Percentiles rank a stretch among this genome's conserved stretches.
These are phyloP conservation scores for Apocheima hispidaria DNA, from an alignment of 2,888 invertebrate species.

Conservation along the genomic window DNA sequence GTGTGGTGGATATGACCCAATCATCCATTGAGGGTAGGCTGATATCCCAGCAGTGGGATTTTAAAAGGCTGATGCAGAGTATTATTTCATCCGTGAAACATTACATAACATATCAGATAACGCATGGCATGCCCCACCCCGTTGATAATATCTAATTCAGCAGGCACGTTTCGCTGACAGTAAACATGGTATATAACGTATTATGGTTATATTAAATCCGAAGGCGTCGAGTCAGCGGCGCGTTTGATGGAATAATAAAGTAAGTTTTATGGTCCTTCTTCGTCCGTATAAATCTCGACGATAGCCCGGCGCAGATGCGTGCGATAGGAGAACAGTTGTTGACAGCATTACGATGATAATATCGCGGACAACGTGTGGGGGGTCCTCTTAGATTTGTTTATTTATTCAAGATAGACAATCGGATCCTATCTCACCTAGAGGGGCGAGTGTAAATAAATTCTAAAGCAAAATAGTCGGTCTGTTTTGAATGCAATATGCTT, in stretches of 20 bases:
- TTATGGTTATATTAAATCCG: slow-evolving; percentile 54
- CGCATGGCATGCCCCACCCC: slow-evolving; percentile 31
- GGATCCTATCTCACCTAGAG: not conserved
- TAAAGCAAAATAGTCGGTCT: not conserved
- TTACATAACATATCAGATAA: slow-evolving; percentile 15
- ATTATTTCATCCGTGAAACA: not conserved
- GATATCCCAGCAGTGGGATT: no score
- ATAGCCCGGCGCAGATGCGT: slow-evolving; percentile 64
- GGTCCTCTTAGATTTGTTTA: slow-evolving; percentile 16
- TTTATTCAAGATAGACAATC: slow-evolving; percentile 17
- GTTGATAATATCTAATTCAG: slow-evolving; percentile 36
- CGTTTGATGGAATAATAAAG: slow-evolving; percentile 75
- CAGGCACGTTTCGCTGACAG: slow-evolving; percentile 36
- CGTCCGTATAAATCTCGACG: slow-evolving; percentile 65
- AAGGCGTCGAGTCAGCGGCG: slow-evolving; percentile 57
- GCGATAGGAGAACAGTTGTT: slow-evolving; percentile 58
- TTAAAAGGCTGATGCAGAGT: no score
- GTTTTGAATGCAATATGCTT: not conserved
- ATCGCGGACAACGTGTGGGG: slow-evolving; percentile 38
- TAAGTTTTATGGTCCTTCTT: slow-evolving; percentile 71
- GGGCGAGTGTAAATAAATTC: not conserved
- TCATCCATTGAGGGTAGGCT: no score
- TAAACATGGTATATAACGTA: slow-evolving; percentile 47
- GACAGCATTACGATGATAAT: slow-evolving; percentile 55
- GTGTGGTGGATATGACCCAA: no score